Percentiles rank a stretch among this genome's conserved stretches.
These are phyloP conservation scores for Phortica variegata DNA, from an alignment of 1,140 invertebrate genomes.

Conservation along the genomic window DNA sequence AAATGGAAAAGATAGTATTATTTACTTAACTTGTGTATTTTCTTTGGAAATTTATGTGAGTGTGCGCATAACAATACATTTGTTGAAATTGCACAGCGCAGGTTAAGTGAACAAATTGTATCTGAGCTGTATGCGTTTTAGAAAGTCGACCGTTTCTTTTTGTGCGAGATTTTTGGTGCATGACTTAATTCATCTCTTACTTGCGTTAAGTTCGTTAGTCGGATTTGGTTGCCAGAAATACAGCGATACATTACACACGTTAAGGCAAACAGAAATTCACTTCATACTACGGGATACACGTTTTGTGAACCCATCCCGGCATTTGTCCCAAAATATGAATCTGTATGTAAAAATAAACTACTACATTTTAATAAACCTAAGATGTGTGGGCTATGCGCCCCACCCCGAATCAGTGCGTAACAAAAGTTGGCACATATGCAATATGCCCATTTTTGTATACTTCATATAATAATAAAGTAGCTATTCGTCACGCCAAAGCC, in stretches of 20 bases:
- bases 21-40: slow-evolving; percentile 23
- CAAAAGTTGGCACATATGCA: too few species aligned
- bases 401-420: too few species aligned
- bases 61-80: too few species aligned
- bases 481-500: slow-evolving; percentile 24
- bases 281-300: too few species aligned
- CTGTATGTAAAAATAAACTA: not conserved
- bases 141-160: not conserved
- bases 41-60: slow-evolving; percentile 55
- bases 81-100: too few species aligned
- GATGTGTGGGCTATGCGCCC: too few species aligned
- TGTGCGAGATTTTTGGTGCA: slow-evolving; percentile 49
- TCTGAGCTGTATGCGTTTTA: slow-evolving; percentile 11
- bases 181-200: slow-evolving; percentile 30
- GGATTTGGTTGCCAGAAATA: too few species aligned
- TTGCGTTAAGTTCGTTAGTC: slow-evolving; percentile 24
- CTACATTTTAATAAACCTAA: not conserved
- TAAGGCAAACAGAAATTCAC: too few species aligned
- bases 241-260: too few species aligned
- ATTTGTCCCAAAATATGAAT: not conserved
- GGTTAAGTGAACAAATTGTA: slow-evolving; percentile 24
- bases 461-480: slow-evolving; percentile 26
- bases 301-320: too few species aligned
- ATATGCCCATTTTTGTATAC: too few species aligned
- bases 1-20: slow-evolving; percentile 12